Evolutionary conservation across 1,140 invertebrate species (phyloP), one percentile per base, ranked within the genome.

Genomic region (Caenorhabditis elegans): DNA sequence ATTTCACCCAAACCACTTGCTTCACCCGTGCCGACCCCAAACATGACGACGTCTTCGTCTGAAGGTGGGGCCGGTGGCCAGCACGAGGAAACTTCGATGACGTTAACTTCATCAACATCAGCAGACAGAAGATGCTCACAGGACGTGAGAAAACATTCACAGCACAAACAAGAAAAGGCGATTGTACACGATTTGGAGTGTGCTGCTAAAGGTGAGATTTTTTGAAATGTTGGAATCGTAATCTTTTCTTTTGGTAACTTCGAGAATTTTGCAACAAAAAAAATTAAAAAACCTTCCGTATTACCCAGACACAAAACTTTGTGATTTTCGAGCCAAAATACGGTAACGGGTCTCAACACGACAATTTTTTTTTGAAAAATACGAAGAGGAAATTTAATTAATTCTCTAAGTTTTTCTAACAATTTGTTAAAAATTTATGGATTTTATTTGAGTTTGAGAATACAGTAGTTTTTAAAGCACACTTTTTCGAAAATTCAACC

Each of bases 171-270:
- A 17, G 78, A 79, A 31, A 79, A 79, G 26, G 78, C 78, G n/a
- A 79, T 46, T n/a, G 28, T 70, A 22, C 78, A 79, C 48, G 78
- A 70, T 43, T 70, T 79, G 34, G 78, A 79, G 47, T 53, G 78
- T 11, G 34, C 34, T 31, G 34, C 39, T 2, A 79, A 79, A 65
- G 78, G 78, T 79, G n/a, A 31, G 31, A 17, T 46, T 28, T 76
- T 76, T 47, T 24, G 36, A 36, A 43, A 15, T 26, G 6, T 3
- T 10, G 3, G 13, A 26, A 11, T 53, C 22, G 22, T 8, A 24
- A 10, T 24, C 26, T 24, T 51, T 15, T 51, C 2, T 53, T 26
- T 53, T n/a, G n/a, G n/a, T n/a, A n/a, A n/a, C n/a, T n/a, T n/a
- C n/a, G n/a, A n/a, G n/a, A n/a, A n/a, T n/a, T n/a, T n/a, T n/a